Evolutionary conservation across 2,797 vertebrate genomes (phyloP).

Genomic region (Nannoperca obscura): DNA sequence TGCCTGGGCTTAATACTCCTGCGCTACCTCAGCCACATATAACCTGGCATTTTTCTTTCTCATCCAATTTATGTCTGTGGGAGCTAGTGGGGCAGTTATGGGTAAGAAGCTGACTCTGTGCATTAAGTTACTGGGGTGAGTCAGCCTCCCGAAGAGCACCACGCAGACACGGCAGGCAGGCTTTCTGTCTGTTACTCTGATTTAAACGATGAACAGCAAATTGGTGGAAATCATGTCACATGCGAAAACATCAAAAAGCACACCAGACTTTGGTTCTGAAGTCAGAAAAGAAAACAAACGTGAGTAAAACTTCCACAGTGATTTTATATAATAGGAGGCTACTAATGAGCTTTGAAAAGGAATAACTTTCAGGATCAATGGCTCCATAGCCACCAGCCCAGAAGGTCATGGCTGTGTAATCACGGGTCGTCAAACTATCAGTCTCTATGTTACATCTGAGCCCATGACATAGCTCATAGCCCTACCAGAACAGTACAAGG

Average conservation of each 20-base stretch:
- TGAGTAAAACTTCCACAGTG: not conserved
- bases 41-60: constrained; percentile 79
- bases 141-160: constrained; percentile 66
- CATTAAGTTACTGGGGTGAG: constrained; percentile 73
- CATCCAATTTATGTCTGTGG: constrained; percentile 76
- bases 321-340: constrained; percentile 13
- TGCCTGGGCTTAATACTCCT: constrained; percentile 33
- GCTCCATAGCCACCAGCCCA: constrained; percentile 2
- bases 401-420: constrained; percentile 29
- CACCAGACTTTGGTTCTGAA: constrained; percentile 17
- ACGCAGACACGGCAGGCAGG: constrained; percentile 50
- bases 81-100: constrained; percentile 75
- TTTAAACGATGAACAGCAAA: constrained; percentile 47
- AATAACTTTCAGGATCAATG: constrained; percentile 50
- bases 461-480: constrained; percentile 2
- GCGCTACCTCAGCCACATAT: constrained; percentile 52
- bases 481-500: constrained; percentile 39
- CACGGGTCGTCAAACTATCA: constrained; percentile 16
- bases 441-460: constrained; percentile 28
- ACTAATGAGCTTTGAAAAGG: constrained; percentile 35
- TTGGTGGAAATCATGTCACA: constrained; percentile 50
- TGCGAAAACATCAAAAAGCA: constrained; percentile 33
- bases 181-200: constrained; percentile 41
- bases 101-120: constrained; percentile 78
- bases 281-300: not conserved